A percentile compares a stretch with the other conserved stretches of the same genome.
Evolutionary conservation across 2,113 vertebrate species (phyloP).

Genomic region (Illadopsis cleaveri): DNA sequence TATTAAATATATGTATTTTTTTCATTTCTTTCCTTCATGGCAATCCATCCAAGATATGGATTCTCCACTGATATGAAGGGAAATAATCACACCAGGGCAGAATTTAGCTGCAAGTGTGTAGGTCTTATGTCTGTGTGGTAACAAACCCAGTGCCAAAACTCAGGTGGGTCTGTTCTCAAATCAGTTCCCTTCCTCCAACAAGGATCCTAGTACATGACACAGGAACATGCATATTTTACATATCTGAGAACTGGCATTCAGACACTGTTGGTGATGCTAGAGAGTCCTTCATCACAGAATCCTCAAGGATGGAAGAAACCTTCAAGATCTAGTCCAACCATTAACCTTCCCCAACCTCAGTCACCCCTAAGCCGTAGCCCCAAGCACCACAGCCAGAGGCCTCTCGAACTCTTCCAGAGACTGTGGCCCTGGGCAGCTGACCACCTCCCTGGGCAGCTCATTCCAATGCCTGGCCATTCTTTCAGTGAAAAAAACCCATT

Average conservation of each 20-base stretch:
- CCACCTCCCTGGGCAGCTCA: not conserved
- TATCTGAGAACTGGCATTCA: not conserved
- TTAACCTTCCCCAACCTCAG: no score
- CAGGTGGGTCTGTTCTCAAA: not conserved
- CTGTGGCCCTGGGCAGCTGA: not conserved
- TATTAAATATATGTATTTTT: not conserved
- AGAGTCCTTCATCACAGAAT: not conserved
- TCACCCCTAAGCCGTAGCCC: rapidly evolving
- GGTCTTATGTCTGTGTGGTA: not conserved
- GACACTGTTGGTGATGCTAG: not conserved
- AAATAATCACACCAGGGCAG: not conserved
- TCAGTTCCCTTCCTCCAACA: not conserved
- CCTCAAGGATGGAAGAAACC: not conserved
- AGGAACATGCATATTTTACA: not conserved
- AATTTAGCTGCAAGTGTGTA: not conserved
- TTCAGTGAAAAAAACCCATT: not conserved
- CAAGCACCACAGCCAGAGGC: not conserved
- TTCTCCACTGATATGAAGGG: not conserved
- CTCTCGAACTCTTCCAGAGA: not conserved
- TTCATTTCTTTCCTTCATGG: not conserved
- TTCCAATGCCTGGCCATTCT: not conserved
- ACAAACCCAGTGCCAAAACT: not conserved
- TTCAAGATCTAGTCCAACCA: not conserved
- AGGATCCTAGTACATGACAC: not conserved
- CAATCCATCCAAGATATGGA: not conserved